Percentiles rank a stretch among this genome's conserved stretches.
phyloP scores from a whole-genome alignment of 92 coral and sea anemone genomes.

The Zoanthus sociatus region DNA sequence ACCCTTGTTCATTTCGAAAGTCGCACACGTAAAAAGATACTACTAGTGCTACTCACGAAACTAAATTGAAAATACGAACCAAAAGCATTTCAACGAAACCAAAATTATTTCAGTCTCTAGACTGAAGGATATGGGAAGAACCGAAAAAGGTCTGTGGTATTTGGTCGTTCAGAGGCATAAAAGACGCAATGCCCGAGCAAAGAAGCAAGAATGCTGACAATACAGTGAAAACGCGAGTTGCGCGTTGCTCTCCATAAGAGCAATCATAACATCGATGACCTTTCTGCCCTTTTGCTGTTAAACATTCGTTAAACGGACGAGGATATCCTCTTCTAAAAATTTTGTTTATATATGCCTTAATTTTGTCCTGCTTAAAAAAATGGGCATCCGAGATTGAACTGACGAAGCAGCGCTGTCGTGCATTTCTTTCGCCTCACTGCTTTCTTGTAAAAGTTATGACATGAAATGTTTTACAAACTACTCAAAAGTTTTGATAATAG shows the following conservation, averaged over 20 bases:
- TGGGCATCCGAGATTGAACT: not conserved
- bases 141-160: slow-evolving; percentile 13
- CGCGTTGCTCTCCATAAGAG: slow-evolving; percentile 18
- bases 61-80: not conserved
- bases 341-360: slow-evolving; percentile 54
- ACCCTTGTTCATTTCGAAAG: slow-evolving; percentile 52
- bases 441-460: not conserved
- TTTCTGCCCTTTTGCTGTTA: slow-evolving; percentile 75
- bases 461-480: slow-evolving; percentile 10
- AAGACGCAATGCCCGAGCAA: slow-evolving; percentile 34
- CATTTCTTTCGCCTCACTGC: not conserved
- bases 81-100: slow-evolving; percentile 18
- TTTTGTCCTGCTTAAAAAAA: slow-evolving; percentile 34
- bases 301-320: slow-evolving; percentile 61
- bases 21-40: slow-evolving; percentile 44
- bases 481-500: not conserved
- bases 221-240: slow-evolving; percentile 34
- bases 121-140: slow-evolving; percentile 12
- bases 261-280: slow-evolving; percentile 76
- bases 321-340: slow-evolving; percentile 69
- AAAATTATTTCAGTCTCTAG: slow-evolving; percentile 29
- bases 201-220: slow-evolving; percentile 25
- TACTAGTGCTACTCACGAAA: slow-evolving; percentile 30
- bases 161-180: slow-evolving; percentile 34
- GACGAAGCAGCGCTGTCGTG: not conserved